Base-by-base conservation (phyloP, 2,113 vertebrate species). In the Carlito syrichta region DNA sequence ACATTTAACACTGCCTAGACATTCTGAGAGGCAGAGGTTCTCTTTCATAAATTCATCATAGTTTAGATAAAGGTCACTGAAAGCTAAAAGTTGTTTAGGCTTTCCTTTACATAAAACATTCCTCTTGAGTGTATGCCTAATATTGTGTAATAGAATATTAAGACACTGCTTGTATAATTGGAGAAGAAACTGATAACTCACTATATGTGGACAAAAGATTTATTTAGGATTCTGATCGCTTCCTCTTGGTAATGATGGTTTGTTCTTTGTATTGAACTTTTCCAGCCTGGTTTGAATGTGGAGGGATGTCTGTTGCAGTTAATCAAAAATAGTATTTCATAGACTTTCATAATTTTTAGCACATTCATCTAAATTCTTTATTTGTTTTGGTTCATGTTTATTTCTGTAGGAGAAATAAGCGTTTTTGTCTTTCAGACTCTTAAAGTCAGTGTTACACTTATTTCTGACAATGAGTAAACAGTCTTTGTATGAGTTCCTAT, bases 261-360 rank as follows among this genome's bases (percentile, higher is more conserved):
- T 94, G 23, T 93, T 86, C 79, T 93, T 97, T 91, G 19, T 82
- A 82, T 89, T 93, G 17, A n/a, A 68, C 12, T 95, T 97, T 91
- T 94, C 68, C 4, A 89, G 22, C 43, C 20, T 94, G 10, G 7
- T 60, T 93, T 89, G 43, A 92, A 76, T 40, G 38, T 95, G 16
- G 78, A 95, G 5, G 12, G 17, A 54, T 96, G 73, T 89, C 40
- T 95, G 58, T 96, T 91, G 12, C 8, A 88, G 35, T 77, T 93
- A 77, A 91, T 88, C 91, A 91, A 62, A 95, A 93, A 82, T 81
- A 84, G 56, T 91, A 52, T 88, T 68, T 94, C 13, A 92, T 74
- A 90, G 38, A 69, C 54, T 73, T 20, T 92, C 27, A 83, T 45
- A 69, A 71, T 86, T 85, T 95, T 94, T 69, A 84, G 32, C 52